A percentile compares a stretch with the other conserved stretches of the same genome.
phyloP scores from a whole-genome alignment of 1,140 invertebrate species.

The Drosophila nikananu region DNA sequence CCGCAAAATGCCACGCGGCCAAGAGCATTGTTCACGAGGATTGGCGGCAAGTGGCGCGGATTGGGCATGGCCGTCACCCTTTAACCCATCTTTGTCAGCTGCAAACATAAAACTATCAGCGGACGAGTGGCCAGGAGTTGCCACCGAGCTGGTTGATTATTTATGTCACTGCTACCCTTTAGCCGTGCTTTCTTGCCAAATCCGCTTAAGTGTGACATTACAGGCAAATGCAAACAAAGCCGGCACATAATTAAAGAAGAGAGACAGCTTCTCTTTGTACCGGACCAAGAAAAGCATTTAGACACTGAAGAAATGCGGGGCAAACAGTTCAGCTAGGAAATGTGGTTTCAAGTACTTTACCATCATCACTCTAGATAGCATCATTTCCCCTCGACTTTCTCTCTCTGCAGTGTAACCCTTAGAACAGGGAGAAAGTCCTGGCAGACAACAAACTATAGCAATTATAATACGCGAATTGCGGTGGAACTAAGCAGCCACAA shows the following conservation, averaged over 20 bases:
- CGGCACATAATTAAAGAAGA: conserved; percentile 57
- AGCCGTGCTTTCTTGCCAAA: conserved; percentile 31
- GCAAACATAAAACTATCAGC: conserved; percentile 79
- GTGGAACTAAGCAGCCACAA: conserved; percentile 48
- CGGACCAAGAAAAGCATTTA: conserved; percentile 11
- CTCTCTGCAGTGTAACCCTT: conserved; percentile 2
- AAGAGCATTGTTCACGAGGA: conserved; percentile 68
- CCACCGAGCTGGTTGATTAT: conserved; percentile 49
- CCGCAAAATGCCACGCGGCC: conserved; percentile 66
- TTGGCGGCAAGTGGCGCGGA: conserved; percentile 60
- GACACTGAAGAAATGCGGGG: background rate
- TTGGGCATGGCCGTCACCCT: conserved; percentile 1
- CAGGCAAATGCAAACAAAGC: conserved; percentile 71
- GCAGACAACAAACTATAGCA: conserved; percentile 71
- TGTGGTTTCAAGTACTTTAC: no score
- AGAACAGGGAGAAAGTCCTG: conserved; percentile 12
- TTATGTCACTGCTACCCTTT: conserved; percentile 72
- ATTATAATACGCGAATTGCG: conserved; percentile 63
- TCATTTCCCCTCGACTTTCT: conserved; percentile 8
- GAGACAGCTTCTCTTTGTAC: conserved; percentile 14
- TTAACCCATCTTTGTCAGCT: conserved; percentile 34
- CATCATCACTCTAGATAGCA: background rate
- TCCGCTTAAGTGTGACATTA: conserved; percentile 72
- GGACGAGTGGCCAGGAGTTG: conserved; percentile 41
- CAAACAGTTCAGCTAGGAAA: background rate